Base-by-base conservation (phyloP, 1,140 invertebrate species). In the Bradysia coprophila region DNA sequence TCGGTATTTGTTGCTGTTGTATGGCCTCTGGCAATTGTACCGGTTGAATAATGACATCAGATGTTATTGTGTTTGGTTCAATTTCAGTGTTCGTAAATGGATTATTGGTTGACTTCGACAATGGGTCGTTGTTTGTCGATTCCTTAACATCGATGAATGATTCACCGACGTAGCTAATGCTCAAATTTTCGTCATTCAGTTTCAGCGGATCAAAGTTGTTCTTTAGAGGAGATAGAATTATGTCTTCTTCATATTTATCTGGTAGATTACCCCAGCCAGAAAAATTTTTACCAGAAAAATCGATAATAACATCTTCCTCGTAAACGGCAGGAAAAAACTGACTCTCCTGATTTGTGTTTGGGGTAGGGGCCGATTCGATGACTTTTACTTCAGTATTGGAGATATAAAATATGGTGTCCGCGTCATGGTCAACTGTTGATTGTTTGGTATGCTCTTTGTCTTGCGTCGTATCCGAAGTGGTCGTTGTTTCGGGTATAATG, bases 371-470 rank as follows among this genome's bases (percentile, higher is more conserved):
- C 5, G 56, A 57, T 23, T 61, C 58, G 9, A 54, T 53, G 37
- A 61, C 56, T 45, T 61, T 61, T 0, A 61, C 58, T 45, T 61
- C 58, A 0, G 58, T 61, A 42, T 61, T 61, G n/a, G 58, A 61
- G 2, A 61, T 61, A 34, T 61, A 61, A 38, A 61, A 61, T 23
- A 61, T 59, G 0, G 58, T 61, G 42, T 61, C 57, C 2, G 56
- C 58, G 39, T 61, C 58, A 8, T 56, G 50, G 41, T 60, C 57
- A 16, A 57, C 52, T 19, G 28, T 38, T 11, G 41, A 38, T 45
- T 10, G 45, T 43, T n/a, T 34, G 16, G 21, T n/a, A n/a, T 42
- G 8, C n/a, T 40, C 13, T 33, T 24, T 2, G 45, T 46, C 36
- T 19, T n/a, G 10, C 13, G 32, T 34, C 21, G 18, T 41, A 45